Percentiles rank a stretch among this genome's conserved stretches.
Evolutionary conservation across 2,113 vertebrate species (phyloP).

Genomic region (Stegastes partitus): DNA sequence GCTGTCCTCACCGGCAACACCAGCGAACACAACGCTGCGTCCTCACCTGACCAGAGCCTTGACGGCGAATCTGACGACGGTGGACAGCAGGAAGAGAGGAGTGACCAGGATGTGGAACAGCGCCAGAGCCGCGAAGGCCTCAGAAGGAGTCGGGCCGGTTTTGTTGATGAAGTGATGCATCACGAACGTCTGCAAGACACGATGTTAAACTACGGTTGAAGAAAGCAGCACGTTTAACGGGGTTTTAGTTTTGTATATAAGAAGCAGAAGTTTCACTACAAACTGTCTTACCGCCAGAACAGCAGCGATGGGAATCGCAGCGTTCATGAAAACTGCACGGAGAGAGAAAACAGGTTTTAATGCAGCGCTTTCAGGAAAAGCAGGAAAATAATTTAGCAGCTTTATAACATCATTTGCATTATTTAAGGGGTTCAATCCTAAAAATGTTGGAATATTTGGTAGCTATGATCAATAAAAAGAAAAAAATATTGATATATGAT

Average conservation of each 20-base stretch:
- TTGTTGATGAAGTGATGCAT: slow-evolving; percentile 83
- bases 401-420: not conserved
- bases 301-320: slow-evolving; percentile 96
- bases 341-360: slow-evolving; percentile 6
- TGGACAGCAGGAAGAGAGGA: slow-evolving; percentile 95
- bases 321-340: slow-evolving; percentile 96
- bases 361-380: not conserved
- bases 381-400: not conserved
- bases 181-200: slow-evolving; percentile 89
- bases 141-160: slow-evolving; percentile 81
- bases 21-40: not conserved
- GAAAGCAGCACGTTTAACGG: not conserved
- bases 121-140: slow-evolving; percentile 94
- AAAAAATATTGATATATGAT: no score
- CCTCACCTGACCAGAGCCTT: slow-evolving; percentile 94
- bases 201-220: not conserved
- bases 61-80: slow-evolving; percentile 96
- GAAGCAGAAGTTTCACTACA: no score
- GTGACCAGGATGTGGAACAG: slow-evolving; percentile 98
- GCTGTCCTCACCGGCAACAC: not conserved
- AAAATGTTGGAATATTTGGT: no score
- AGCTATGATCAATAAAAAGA: no score
- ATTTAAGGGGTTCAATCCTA: no score
- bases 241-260: no score
- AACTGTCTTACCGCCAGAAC: slow-evolving; percentile 92